Evolutionary conservation across 1,140 invertebrate genomes (phyloP).

Genomic region (Saccostrea echinata): DNA sequence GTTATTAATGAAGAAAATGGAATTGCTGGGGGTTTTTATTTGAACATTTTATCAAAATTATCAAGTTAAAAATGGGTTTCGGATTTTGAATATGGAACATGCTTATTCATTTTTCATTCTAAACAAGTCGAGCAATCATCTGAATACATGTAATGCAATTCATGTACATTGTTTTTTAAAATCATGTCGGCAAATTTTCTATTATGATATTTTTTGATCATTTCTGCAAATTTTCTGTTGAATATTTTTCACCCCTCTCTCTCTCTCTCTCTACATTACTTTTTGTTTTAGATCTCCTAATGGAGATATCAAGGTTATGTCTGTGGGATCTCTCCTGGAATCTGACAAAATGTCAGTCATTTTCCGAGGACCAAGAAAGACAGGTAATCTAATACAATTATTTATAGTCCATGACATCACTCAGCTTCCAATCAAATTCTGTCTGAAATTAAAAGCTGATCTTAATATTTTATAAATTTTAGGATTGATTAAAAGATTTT

Average conservation of each 20-base stretch:
- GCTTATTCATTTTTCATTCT: no score
- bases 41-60: no score
- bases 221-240: no score
- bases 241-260: neutral
- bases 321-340: conserved; percentile 94
- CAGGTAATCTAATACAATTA: conserved; percentile 76
- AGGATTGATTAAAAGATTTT: conserved; percentile 94
- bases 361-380: conserved; percentile 97
- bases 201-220: no score
- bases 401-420: neutral
- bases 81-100: no score
- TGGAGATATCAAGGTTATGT: conserved; percentile 84
- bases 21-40: no score
- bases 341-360: conserved; percentile 93
- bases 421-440: neutral
- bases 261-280: neutral
- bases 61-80: no score
- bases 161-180: no score
- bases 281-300: conserved; percentile 49
- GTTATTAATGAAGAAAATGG: no score
- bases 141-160: no score
- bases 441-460: neutral
- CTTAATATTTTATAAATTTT: conserved; percentile 9
- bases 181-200: no score
- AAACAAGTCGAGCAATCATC: no score